Evolutionary conservation across 2,888 invertebrate species (phyloP).

Genomic region (Agonopterix arenella): DNA sequence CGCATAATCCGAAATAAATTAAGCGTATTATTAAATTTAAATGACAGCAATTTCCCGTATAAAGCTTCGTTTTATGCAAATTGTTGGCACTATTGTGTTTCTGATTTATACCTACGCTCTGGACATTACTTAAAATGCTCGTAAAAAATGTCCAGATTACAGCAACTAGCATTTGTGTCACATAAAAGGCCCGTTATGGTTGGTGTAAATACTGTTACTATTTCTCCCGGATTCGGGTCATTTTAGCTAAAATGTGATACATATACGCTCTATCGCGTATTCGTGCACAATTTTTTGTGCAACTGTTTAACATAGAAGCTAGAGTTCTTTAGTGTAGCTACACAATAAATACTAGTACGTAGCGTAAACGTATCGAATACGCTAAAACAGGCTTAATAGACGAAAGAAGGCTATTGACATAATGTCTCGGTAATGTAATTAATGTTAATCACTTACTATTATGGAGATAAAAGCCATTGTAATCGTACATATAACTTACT

Average conservation of each 20-base stretch:
- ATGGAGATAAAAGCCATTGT: too few species aligned
- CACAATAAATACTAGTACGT: neutral
- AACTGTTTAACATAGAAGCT: neutral
- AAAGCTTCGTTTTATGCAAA: constrained; percentile 22
- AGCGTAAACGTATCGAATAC: neutral
- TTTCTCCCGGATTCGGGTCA: constrained; percentile 27
- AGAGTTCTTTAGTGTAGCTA: neutral
- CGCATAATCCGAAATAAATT: constrained; percentile 26
- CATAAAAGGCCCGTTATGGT: constrained; percentile 41
- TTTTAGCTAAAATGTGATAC: constrained; percentile 33
- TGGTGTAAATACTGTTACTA: constrained; percentile 39
- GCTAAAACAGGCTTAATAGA: neutral
- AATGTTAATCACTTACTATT: too few species aligned
- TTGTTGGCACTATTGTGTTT: constrained; percentile 13
- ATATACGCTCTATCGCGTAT: neutral
- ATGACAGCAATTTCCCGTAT: constrained; percentile 45
- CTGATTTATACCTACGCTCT: constrained; percentile 13
- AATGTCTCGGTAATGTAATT: too few species aligned
- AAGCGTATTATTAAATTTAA: constrained; percentile 45
- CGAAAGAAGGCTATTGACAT: too few species aligned
- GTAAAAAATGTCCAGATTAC: constrained; percentile 52
- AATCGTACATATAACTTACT: too few species aligned
- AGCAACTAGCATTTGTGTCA: constrained; percentile 39
- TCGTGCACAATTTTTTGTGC: neutral
- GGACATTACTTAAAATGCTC: constrained; percentile 18